Evolutionary conservation across 2,888 invertebrate genomes (phyloP), one percentile per base, ranked within the genome.

Genomic region (Therioaphis trifolii): DNA sequence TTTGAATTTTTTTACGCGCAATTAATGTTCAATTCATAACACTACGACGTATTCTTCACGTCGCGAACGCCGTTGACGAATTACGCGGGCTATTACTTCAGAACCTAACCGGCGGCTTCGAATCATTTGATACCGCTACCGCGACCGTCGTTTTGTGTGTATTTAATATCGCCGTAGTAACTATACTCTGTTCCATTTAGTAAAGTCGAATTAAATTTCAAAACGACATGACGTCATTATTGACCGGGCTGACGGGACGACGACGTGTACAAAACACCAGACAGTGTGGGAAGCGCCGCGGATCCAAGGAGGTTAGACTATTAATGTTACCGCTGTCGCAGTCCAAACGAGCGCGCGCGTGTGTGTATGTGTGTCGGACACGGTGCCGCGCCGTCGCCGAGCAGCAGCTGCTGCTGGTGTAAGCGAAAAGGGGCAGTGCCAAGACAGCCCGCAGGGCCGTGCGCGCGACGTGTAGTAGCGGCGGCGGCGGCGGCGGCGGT

Each of bases 261-360:
- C 21, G 1, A 55, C 15, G 46, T 15, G 46, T 14, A 11, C 46
- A 46, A 15, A 2, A 15, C 15, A 11, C 43, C n/a, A 0, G 18
- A 18, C 58, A 58, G 58, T 58, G 58, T 58, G 21, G 58, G 58
- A 24, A 58, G 12, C 21, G 21, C 12, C 2, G 0, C 58, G 58
- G 58, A 24, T 58, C 58, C 58, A 58, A 58, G 58, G 58, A 58
- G 58, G 58, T 58, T 58, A 58, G 52, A 52, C n/a, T 35, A 35
- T 35, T 35, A 5, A 5, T 35, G 35, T 35, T 35, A 35, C 35
- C 35, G n/a, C n/a, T 52, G 52, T n/a, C n/a, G 21, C n/a, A 4
- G 9, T n/a, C 24, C 21, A 58, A n/a, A 1, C 5, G 9, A n/a
- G n/a, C n/a, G 4, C 35, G 3, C 52, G 11, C 21, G n/a, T n/a